Conservation (phyloP, 2,797 vertebrate species). For the Falco naumanni region DNA sequence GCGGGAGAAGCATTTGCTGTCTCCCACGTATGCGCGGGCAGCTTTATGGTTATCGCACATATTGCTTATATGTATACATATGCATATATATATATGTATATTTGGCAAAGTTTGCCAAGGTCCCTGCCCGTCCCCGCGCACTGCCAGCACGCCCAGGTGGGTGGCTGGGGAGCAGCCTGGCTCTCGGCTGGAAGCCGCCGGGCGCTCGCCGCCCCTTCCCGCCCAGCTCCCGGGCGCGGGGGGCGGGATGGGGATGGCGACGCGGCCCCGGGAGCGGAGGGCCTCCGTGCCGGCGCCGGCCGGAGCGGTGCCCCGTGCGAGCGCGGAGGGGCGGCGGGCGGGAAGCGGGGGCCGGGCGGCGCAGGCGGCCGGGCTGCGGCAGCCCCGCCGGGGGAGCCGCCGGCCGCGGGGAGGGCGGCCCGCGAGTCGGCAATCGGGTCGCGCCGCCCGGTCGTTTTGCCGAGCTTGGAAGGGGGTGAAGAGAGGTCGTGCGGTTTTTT, state of each 20-base stretch:
- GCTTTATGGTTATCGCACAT: background rate
- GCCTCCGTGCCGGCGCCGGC: background rate
- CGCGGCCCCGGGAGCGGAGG: background rate
- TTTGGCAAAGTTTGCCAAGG: constrained; percentile 23
- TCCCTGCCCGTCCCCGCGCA: background rate
- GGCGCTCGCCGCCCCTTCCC: background rate
- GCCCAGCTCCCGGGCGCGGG: background rate
- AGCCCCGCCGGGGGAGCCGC: background rate
- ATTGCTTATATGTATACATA: background rate
- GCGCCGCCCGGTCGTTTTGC: background rate
- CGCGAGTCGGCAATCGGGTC: background rate
- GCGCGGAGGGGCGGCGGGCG: background rate
- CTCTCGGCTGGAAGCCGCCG: background rate
- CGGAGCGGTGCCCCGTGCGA: background rate
- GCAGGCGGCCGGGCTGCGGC: background rate
- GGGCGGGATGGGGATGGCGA: background rate
- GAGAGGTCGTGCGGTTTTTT: too few species aligned
- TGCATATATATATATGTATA: background rate
- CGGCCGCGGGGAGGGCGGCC: background rate
- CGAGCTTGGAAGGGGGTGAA: background rate
- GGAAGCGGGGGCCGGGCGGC: background rate
- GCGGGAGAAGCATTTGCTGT: background rate
- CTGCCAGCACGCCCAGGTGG: background rate
- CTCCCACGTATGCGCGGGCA: background rate
- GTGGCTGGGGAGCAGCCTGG: background rate